Evolutionary conservation across 2,113 vertebrate species (phyloP), one percentile per base, ranked within the genome.

Genomic region (Tetrax tetrax): DNA sequence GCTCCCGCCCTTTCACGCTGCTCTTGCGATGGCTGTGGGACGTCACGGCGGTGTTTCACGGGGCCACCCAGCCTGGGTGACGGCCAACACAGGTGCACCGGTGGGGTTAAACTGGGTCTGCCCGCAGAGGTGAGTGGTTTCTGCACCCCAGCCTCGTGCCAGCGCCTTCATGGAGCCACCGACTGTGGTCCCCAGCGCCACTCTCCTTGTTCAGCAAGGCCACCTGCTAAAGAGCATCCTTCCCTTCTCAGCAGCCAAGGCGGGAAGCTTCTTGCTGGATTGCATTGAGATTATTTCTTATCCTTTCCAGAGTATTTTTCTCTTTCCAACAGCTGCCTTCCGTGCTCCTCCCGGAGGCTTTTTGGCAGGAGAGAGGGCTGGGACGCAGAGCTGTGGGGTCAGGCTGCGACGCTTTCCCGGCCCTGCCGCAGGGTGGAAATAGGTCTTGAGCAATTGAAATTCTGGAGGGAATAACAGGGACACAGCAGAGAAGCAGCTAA

Each of bases 1-100:
- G 33, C 43, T 82, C 48, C 31, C 77, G 66, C 65, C 19, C 66
- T 54, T 54, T 37, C 19, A 10, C 1, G 0, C 31, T 53, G 59
- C 16, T 87, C 21, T 15, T 37, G 54, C 2, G 22, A 4, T 1
- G 9, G 56, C 51, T 83, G 4, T 24, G 2, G 8, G 65, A 29
- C 0, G 0, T 1, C 0, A 1, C 0, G 25, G 45, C 28, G 81
- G 45, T n/a, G 8, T 69, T 80, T 75, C 12, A 3, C 2, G 28
- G 28, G n/a, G 33, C 29, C 70, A 37, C 35, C 38, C 28, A 17
- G 4, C 0, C 0, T 2, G 23, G 51, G 53, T 71, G 83, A 41
- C 2, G 9, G 35, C 8, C 4, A 31, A 25, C 3, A 3, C 71
- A 69, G 76, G 48, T 15, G 43, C 20, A 53, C 31, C 8, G 6